Evolutionary conservation across 2,113 vertebrate genomes (phyloP).

Genomic region (Tyto alba): DNA sequence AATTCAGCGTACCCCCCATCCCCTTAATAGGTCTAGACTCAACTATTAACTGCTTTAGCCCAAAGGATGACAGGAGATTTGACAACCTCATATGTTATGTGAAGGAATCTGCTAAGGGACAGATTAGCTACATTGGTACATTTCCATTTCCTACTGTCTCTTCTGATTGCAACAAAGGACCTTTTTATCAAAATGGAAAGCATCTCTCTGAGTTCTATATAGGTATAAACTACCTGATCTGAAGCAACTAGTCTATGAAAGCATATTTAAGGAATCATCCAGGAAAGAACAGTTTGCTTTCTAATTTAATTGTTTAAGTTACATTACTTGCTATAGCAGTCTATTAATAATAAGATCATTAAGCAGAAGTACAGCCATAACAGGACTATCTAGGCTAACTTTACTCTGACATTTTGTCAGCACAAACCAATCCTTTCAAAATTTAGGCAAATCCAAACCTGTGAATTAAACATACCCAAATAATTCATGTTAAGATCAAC

Average conservation of each 20-base stretch:
- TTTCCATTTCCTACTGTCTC: not conserved
- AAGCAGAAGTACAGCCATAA: not conserved
- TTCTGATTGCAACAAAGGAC: not conserved
- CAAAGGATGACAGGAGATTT: conserved; percentile 12
- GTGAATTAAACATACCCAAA: not conserved
- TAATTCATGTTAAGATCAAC: not conserved
- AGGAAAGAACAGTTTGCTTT: not conserved
- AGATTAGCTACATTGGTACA: not conserved
- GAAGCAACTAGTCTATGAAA: not conserved
- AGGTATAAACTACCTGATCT: not conserved
- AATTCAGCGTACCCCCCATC: not conserved
- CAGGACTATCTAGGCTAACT: not conserved
- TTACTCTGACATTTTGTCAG: not conserved
- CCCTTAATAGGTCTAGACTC: not conserved
- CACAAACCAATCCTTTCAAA: not conserved
- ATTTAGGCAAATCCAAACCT: not conserved
- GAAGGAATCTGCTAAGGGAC: not conserved
- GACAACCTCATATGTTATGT: not conserved
- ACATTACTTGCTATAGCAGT: not conserved
- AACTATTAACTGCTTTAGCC: conserved; percentile 17
- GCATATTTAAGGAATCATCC: not conserved
- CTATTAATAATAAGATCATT: not conserved
- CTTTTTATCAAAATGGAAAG: not conserved
- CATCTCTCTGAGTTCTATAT: not conserved
- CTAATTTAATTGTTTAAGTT: not conserved